A percentile compares a stretch with the other conserved stretches of the same genome.
Evolutionary conservation across 1,140 invertebrate genomes (phyloP).

Genomic region (Pseudomyrmex flavicornis): DNA sequence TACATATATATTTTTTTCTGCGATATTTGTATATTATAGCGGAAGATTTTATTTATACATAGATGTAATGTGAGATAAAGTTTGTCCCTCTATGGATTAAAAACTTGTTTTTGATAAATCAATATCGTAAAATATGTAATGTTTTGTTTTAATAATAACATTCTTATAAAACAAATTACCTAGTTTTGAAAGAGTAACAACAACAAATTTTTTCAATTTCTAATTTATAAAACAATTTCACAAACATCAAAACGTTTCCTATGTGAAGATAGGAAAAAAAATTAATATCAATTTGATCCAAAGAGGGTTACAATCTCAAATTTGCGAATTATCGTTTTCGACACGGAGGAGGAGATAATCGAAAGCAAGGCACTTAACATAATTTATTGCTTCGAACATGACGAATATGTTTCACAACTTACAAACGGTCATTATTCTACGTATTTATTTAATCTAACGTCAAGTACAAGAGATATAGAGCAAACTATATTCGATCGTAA

Average conservation of each 20-base stretch:
- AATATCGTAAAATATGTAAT: too few species aligned
- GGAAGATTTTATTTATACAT: too few species aligned
- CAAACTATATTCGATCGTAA: slow-evolving; percentile 12
- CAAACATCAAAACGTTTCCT: too few species aligned
- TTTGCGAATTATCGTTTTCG: neutral
- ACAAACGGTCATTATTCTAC: slow-evolving; percentile 1
- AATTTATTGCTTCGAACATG: slow-evolving; percentile 15
- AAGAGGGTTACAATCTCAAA: neutral
- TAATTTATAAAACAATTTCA: too few species aligned
- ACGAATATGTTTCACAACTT: neutral
- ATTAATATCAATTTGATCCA: neutral
- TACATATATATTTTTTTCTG: neutral
- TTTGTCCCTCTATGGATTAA: too few species aligned
- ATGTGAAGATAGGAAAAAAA: neutral
- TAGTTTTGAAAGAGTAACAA: too few species aligned
- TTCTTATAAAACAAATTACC: too few species aligned
- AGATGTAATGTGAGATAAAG: too few species aligned
- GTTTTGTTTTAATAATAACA: too few species aligned
- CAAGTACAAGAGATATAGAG: slow-evolving; percentile 3
- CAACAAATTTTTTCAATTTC: too few species aligned
- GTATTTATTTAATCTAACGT: neutral
- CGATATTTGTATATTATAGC: neutral
- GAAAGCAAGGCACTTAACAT: slow-evolving; percentile 23
- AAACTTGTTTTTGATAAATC: too few species aligned
- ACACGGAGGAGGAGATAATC: neutral